Conservation (phyloP, 37 sponge, comb jelly and placozoan species). For the Crambe crambe region DNA sequence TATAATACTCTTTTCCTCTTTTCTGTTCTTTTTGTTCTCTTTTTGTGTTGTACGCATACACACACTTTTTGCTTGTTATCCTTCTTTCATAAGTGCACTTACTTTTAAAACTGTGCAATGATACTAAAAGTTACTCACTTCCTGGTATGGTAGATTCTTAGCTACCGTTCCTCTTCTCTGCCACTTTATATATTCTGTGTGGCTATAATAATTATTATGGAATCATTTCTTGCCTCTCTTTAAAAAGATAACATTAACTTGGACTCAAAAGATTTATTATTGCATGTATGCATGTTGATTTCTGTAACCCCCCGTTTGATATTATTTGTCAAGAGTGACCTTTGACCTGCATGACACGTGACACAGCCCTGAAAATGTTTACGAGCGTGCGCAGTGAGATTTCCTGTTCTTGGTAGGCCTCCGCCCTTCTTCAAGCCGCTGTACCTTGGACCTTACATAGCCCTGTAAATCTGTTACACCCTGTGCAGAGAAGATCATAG, state of each 20-base stretch:
- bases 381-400: slow-evolving; percentile 26
- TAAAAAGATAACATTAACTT: too few relatives aligned
- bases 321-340: not conserved
- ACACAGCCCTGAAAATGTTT: slow-evolving; percentile 26
- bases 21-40: not conserved
- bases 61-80: not conserved
- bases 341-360: not conserved
- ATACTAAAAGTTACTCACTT: not conserved
- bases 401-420: not conserved
- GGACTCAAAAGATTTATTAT: too few relatives aligned
- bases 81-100: not conserved
- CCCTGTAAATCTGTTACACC: not conserved
- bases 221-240: too few relatives aligned
- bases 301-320: too few relatives aligned
- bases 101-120: not conserved
- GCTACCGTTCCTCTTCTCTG: not conserved
- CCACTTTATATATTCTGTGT: not conserved
- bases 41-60: not conserved
- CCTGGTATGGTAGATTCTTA: not conserved
- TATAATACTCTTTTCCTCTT: not conserved
- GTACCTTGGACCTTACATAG: not conserved
- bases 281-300: too few relatives aligned
- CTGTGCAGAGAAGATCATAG: not conserved
- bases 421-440: not conserved
- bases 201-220: not conserved